Evolutionary conservation across 2,113 vertebrate genomes (phyloP).

Genomic region (Gnathonemus longibarbis): DNA sequence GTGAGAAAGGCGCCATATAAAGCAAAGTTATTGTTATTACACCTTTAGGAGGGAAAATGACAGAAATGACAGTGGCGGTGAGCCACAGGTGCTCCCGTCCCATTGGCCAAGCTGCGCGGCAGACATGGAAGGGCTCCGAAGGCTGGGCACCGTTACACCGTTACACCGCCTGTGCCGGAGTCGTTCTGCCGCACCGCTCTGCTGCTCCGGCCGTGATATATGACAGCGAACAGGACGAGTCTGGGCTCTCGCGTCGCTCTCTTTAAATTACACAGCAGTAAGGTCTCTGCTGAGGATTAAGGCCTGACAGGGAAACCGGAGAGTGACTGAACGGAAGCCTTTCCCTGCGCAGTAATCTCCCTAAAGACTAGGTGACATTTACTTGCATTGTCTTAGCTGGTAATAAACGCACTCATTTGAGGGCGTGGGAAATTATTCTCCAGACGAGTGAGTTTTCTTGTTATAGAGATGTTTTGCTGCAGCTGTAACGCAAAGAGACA

Average conservation of each 20-base stretch:
- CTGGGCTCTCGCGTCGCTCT: not conserved
- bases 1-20: not conserved
- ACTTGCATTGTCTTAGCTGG: not conserved
- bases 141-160: not conserved
- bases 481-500: not conserved
- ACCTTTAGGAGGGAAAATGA: not conserved
- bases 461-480: not conserved
- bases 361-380: constrained; percentile 8
- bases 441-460: not conserved
- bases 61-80: not conserved
- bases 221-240: not conserved
- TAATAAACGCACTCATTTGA: not conserved
- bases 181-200: not conserved
- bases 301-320: not conserved
- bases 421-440: not conserved
- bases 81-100: not conserved
- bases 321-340: not conserved
- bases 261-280: not conserved
- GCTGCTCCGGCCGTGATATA: not conserved
- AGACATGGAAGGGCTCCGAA: not conserved
- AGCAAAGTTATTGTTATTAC: not conserved
- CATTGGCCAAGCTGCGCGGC: not conserved
- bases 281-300: not conserved
- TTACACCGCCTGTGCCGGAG: not conserved
- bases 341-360: not conserved